Evolutionary conservation across 2,888 invertebrate genomes (phyloP).

Genomic region (Stenichneumon culpator): DNA sequence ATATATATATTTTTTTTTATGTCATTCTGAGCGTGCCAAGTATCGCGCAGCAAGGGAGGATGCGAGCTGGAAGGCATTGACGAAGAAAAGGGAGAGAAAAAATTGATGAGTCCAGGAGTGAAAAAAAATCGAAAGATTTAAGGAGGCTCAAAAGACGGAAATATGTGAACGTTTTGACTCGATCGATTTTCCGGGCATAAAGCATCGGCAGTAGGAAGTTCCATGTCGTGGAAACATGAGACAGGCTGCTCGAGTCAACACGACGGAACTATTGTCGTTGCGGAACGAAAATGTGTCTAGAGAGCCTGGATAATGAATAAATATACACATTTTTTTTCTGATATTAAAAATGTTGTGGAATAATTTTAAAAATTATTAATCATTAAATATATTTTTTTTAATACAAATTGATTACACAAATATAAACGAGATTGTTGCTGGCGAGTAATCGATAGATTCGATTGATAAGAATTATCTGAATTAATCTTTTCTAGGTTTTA

Average conservation of each 20-base stretch:
- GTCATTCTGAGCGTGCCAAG: conserved; percentile 53
- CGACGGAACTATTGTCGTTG: conserved; percentile 24
- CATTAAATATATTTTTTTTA: too few species aligned
- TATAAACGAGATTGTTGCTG: too few species aligned
- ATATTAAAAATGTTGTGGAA: too few species aligned
- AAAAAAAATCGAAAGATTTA: conserved; percentile 50
- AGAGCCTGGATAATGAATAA: too few species aligned
- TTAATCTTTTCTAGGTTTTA: too few species aligned
- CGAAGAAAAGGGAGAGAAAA: conserved; percentile 62
- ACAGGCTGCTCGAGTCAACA: conserved; percentile 50
- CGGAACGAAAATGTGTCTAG: conserved; percentile 55
- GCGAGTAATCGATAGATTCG: too few species aligned
- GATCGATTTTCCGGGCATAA: conserved; percentile 62
- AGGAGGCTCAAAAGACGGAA: conserved; percentile 47
- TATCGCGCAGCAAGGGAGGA: conserved; percentile 60
- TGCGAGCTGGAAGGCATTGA: conserved; percentile 61
- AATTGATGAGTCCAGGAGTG: conserved; percentile 60
- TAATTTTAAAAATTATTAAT: too few species aligned
- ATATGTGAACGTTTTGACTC: conserved; percentile 64
- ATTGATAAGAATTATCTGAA: too few species aligned
- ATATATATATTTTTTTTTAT: conserved; percentile 16
- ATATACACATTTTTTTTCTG: too few species aligned
- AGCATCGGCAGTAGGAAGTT: conserved; percentile 46
- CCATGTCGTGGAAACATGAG: conserved; percentile 84
- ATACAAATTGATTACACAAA: too few species aligned